Evolutionary conservation across 2,888 invertebrate genomes (phyloP).

Genomic region (Ephialtes manifestator): DNA sequence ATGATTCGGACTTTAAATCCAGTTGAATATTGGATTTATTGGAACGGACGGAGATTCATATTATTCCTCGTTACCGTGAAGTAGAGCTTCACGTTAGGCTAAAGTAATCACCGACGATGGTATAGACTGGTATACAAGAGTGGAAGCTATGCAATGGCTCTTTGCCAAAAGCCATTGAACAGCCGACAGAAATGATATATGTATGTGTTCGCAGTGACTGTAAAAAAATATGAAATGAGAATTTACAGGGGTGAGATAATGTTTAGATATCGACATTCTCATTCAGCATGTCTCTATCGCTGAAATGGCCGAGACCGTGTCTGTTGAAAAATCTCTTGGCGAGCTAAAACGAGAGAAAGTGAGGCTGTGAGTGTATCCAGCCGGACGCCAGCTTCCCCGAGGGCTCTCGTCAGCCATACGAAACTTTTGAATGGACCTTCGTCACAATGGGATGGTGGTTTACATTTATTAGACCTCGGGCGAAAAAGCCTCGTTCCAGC

Average conservation of each 20-base stretch:
- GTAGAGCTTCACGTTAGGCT: conserved; percentile 3
- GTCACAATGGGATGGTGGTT: conserved; percentile 79
- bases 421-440: conserved; percentile 80
- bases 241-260: conserved; percentile 43
- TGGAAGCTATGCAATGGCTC: background rate
- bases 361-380: conserved; percentile 65
- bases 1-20: background rate
- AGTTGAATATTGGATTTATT: background rate
- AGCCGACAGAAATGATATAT: conserved; percentile 25
- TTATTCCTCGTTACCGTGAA: background rate
- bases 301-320: conserved; percentile 42
- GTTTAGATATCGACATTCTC: conserved; percentile 53
- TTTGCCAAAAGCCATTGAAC: conserved; percentile 47
- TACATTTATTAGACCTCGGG: conserved; percentile 81
- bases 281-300: conserved; percentile 11
- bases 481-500: conserved; percentile 65
- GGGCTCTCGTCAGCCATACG: conserved; percentile 67
- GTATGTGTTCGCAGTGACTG: background rate
- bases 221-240: conserved; percentile 16
- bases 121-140: background rate
- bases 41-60: background rate
- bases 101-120: conserved; percentile 31
- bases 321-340: conserved; percentile 32
- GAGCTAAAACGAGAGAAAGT: conserved; percentile 52
- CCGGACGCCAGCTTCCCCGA: conserved; percentile 46